phyloP scores from a whole-genome alignment of 1,140 invertebrate species.

The Caenorhabditis brenneri region DNA sequence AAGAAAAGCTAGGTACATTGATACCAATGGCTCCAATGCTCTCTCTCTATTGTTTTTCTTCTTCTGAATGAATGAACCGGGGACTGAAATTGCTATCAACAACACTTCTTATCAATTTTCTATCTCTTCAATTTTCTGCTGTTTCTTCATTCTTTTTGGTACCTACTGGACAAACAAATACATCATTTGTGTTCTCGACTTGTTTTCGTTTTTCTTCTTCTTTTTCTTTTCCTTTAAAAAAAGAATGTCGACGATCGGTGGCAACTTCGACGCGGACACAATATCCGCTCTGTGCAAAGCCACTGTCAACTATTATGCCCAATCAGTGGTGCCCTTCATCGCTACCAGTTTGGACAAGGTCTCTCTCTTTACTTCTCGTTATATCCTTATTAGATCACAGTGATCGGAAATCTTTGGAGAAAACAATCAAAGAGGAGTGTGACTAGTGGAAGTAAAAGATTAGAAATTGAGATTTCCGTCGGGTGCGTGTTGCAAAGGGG shows the following conservation, averaged over 20 bases:
- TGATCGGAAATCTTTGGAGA: constrained; percentile 19
- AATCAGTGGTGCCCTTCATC: not conserved
- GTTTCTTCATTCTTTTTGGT: not conserved
- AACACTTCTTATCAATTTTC: not conserved
- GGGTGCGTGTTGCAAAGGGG: not conserved
- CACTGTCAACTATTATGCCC: constrained; percentile 35
- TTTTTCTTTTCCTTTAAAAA: not conserved
- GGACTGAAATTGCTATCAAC: not conserved
- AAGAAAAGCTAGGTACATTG: no score
- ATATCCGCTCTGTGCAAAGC: constrained; percentile 13
- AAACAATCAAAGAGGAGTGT: constrained; percentile 13
- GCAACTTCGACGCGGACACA: constrained; percentile 20
- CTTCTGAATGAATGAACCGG: not conserved
- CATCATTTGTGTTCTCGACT: not conserved
- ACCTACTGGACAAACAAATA: not conserved
- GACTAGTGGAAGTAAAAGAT: not conserved
- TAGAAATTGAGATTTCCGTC: not conserved
- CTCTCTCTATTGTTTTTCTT: not conserved
- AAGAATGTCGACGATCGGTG: constrained; percentile 1
- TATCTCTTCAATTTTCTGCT: not conserved
- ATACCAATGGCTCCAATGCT: no score
- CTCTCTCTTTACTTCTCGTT: not conserved
- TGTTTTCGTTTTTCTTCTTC: not conserved
- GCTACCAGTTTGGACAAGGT: constrained; percentile 9
- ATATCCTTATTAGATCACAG: not conserved